Conservation (phyloP, 2,888 invertebrate genomes). For the Meteorus colon region DNA sequence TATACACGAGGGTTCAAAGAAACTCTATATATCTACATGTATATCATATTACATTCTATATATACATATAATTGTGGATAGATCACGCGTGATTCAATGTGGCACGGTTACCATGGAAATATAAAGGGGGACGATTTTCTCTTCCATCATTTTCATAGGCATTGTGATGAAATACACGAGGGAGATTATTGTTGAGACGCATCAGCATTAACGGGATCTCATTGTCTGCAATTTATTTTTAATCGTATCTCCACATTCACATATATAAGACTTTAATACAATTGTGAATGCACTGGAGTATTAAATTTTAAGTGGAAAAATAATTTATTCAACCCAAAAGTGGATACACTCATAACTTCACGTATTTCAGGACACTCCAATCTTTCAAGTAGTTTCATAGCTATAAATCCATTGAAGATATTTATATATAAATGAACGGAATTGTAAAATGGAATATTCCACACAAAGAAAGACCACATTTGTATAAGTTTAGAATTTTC, state of each 20-base stretch:
- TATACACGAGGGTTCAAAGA: conserved; percentile 4
- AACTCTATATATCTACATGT: conserved; percentile 3
- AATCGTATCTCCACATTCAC: neutral
- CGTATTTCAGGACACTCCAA: neutral
- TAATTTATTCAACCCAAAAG: neutral
- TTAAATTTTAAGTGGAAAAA: neutral
- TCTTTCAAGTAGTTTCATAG: neutral
- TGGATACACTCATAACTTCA: neutral
- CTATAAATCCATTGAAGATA: neutral
- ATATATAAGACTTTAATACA: neutral
- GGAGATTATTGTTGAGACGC: conserved; percentile 30
- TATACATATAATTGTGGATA: conserved; percentile 3
- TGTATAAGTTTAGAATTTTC: neutral
- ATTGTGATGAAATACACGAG: conserved; percentile 28
- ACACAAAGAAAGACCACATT: neutral
- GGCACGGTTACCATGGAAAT: conserved; percentile 54
- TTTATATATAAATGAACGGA: no score
- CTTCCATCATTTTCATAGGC: conserved; percentile 38
- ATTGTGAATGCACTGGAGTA: neutral
- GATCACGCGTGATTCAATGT: conserved; percentile 32
- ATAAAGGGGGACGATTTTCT: conserved; percentile 38
- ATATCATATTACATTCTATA: neutral
- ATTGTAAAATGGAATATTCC: neutral
- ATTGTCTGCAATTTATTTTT: conserved; percentile 21
- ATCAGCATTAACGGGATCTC: conserved; percentile 32